Conservation (phyloP, 2,888 invertebrate genomes). For the Willowsia nigromaculata region DNA sequence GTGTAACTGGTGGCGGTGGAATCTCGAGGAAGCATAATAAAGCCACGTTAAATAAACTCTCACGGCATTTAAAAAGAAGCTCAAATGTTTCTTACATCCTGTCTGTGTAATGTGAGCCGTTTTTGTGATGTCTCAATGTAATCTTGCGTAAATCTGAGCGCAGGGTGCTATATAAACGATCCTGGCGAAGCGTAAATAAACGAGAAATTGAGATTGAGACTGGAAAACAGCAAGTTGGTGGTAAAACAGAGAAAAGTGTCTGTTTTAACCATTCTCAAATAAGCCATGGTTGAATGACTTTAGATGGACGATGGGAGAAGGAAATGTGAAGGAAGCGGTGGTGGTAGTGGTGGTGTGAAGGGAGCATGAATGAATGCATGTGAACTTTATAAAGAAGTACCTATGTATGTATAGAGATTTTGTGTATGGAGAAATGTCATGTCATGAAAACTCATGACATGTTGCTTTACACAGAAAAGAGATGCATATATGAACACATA, state of each 20-base stretch:
- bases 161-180: slow-evolving; percentile 55
- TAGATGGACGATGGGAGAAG: slow-evolving; percentile 24
- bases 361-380: slow-evolving; percentile 1
- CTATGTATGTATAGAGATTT: slow-evolving; percentile 20
- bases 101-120: neutral
- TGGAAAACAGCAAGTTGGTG: slow-evolving; percentile 19
- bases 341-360: slow-evolving; percentile 17
- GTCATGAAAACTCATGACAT: slow-evolving; percentile 56
- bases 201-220: slow-evolving; percentile 47
- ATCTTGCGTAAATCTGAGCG: slow-evolving; percentile 49
- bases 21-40: neutral
- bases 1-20: slow-evolving; percentile 29
- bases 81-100: neutral
- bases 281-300: slow-evolving; percentile 50
- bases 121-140: slow-evolving; percentile 36
- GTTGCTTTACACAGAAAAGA: slow-evolving; percentile 10
- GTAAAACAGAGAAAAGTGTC: slow-evolving; percentile 56
- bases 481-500: neutral
- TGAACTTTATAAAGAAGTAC: neutral
- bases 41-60: slow-evolving; percentile 40
- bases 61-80: slow-evolving; percentile 13
- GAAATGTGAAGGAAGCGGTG: neutral
- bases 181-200: slow-evolving; percentile 53
- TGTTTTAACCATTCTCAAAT: slow-evolving; percentile 58
- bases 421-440: neutral